Conservation (phyloP, 2,888 invertebrate genomes). For the Drepana falcataria region DNA sequence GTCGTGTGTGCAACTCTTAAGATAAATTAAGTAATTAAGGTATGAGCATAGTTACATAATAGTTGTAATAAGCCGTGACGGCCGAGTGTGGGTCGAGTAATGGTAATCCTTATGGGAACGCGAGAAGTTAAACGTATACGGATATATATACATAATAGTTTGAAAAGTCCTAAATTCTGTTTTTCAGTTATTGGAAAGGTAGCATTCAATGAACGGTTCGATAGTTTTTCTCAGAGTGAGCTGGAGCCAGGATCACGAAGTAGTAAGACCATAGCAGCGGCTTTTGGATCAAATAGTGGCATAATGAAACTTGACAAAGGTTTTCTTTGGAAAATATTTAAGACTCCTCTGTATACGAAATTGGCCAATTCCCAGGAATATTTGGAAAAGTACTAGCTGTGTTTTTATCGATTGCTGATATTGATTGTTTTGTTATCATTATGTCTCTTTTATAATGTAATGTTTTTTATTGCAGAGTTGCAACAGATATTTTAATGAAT, state of each 20-base stretch:
- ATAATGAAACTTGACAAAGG: slow-evolving; percentile 85
- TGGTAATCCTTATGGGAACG: no score
- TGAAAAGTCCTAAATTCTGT: no score
- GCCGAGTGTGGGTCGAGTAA: no score
- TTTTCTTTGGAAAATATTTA: slow-evolving; percentile 84
- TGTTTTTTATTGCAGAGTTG: slow-evolving; percentile 69
- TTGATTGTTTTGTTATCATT: background rate
- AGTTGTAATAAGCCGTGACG: no score
- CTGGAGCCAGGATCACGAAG: slow-evolving; percentile 79
- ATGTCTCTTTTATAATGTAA: background rate
- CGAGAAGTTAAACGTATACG: no score
- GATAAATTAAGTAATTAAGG: no score
- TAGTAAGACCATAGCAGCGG: slow-evolving; percentile 83
- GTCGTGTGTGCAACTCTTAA: no score
- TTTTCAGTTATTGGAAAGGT: slow-evolving; percentile 85
- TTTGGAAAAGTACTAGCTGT: slow-evolving; percentile 82
- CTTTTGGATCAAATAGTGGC: slow-evolving; percentile 85
- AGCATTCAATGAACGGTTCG: slow-evolving; percentile 83
- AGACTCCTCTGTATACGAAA: slow-evolving; percentile 85
- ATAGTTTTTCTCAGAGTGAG: slow-evolving; percentile 82
- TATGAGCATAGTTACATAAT: no score
- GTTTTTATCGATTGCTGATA: no score
- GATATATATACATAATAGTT: no score
- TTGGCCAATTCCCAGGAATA: slow-evolving; percentile 83
- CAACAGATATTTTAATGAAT: slow-evolving; percentile 80